phyloP scores from a whole-genome alignment of 2,113 vertebrate species.

The Varanus salvator region DNA sequence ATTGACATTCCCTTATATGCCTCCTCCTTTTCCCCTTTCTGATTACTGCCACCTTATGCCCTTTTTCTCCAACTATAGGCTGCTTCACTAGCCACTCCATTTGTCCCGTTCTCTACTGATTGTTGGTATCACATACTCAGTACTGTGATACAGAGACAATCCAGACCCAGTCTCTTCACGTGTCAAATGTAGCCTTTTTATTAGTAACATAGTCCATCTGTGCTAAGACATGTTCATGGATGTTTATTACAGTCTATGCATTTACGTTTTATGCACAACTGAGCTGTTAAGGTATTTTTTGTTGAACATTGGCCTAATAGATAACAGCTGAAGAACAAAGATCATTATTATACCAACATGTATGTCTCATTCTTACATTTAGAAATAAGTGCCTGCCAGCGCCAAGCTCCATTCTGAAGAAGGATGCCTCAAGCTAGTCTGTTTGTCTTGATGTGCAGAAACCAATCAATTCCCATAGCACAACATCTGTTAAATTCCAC shows the following conservation, averaged over 20 bases:
- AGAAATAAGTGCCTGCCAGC: background rate
- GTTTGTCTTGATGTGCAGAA: background rate
- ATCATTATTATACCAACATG: background rate
- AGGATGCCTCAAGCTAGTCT: constrained; percentile 17
- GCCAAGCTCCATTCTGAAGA: background rate
- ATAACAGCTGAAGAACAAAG: background rate
- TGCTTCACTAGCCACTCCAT: background rate
- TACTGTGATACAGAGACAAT: background rate
- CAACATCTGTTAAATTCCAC: background rate
- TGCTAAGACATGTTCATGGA: background rate
- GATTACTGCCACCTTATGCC: background rate
- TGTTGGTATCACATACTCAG: background rate
- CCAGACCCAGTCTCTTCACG: background rate
- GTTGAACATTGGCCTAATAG: background rate
- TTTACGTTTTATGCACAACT: background rate
- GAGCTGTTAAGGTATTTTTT: background rate
- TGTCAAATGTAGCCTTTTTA: background rate
- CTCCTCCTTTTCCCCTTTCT: background rate
- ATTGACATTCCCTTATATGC: no score
- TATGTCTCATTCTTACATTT: background rate
- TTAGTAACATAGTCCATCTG: background rate
- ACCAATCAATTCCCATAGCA: no score
- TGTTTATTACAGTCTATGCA: background rate
- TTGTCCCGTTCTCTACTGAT: background rate
- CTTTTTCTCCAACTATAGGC: background rate